Evolutionary conservation across 1,140 invertebrate genomes (phyloP).

Genomic region (Colletes gigas): DNA sequence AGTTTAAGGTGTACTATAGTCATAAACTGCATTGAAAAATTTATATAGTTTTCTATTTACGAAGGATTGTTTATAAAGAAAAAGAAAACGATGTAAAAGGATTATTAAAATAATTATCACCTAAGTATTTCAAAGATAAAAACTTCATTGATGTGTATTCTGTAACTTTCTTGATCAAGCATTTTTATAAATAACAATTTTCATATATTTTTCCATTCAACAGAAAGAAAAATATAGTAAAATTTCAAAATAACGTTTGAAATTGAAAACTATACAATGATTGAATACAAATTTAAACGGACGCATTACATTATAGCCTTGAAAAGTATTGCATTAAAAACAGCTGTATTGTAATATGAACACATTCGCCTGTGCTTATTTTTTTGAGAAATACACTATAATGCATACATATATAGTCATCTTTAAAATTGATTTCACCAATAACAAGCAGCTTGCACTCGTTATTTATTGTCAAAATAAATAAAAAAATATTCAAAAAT

Average conservation of each 20-base stretch:
- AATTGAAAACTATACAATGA: slow-evolving; percentile 31
- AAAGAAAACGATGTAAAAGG: slow-evolving; percentile 5
- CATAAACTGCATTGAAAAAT: slow-evolving; percentile 15
- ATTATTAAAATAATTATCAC: slow-evolving; percentile 33
- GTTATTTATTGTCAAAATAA: neutral
- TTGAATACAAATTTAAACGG: slow-evolving; percentile 25
- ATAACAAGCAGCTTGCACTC: neutral
- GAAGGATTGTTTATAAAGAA: slow-evolving; percentile 19
- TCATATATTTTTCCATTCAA: slow-evolving; percentile 28
- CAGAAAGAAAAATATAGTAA: slow-evolving; percentile 3
- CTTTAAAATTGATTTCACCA: neutral
- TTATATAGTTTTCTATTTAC: slow-evolving; percentile 17
- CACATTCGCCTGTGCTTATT: neutral
- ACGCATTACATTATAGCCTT: slow-evolving; percentile 8
- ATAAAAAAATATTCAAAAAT: slow-evolving; percentile 5
- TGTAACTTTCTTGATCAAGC: neutral
- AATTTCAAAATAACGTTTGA: slow-evolving; percentile 6
- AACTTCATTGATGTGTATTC: neutral
- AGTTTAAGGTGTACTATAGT: neutral
- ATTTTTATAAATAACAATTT: slow-evolving; percentile 40
- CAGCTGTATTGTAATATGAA: slow-evolving; percentile 29
- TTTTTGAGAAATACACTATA: slow-evolving; percentile 4
- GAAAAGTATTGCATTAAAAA: slow-evolving; percentile 64
- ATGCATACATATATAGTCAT: neutral
- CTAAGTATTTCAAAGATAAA: slow-evolving; percentile 29